Percentiles rank a stretch among this genome's conserved stretches.
These are phyloP conservation scores for Liodrosophila aerea DNA, from an alignment of 2,888 invertebrate species.

Conservation along the genomic window DNA sequence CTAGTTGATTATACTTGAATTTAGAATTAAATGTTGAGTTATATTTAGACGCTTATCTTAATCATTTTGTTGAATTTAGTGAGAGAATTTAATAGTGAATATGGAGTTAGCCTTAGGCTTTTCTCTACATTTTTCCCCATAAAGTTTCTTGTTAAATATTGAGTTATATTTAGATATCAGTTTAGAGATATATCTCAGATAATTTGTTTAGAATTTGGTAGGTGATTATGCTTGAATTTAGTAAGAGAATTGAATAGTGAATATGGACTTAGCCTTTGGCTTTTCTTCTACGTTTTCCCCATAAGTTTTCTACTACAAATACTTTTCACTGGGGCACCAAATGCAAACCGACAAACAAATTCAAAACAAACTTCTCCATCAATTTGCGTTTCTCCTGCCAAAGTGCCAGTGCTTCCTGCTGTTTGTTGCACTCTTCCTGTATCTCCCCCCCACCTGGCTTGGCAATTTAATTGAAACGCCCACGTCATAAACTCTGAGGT, in stretches of 20 bases:
- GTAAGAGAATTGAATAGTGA: no score
- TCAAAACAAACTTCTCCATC: slow-evolving; percentile 65
- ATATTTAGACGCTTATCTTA: background rate
- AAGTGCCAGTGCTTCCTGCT: slow-evolving; percentile 64
- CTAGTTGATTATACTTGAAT: no score
- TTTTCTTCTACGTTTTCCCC: no score
- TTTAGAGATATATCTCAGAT: no score
- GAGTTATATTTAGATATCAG: no score
- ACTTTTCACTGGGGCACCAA: slow-evolving; percentile 21
- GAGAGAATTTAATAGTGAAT: background rate
- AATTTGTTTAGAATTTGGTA: no score
- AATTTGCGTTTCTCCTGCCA: slow-evolving; percentile 25
- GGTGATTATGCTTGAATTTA: no score
- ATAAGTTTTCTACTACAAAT: background rate
- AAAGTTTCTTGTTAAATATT: no score
- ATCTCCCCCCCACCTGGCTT: slow-evolving; percentile 36
- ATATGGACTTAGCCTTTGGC: no score
- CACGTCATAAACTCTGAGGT: slow-evolving; percentile 69
- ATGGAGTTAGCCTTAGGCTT: no score
- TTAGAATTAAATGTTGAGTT: slow-evolving; percentile 29
- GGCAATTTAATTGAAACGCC: slow-evolving; percentile 74
- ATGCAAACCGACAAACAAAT: slow-evolving; percentile 47
- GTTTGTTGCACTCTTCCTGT: slow-evolving; percentile 22
- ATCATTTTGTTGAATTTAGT: no score
- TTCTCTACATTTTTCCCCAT: no score